A percentile compares a stretch with the other conserved stretches of the same genome.
Evolutionary conservation across 2,888 invertebrate species (phyloP).

Genomic region (Glyphotaelius pellucidus): DNA sequence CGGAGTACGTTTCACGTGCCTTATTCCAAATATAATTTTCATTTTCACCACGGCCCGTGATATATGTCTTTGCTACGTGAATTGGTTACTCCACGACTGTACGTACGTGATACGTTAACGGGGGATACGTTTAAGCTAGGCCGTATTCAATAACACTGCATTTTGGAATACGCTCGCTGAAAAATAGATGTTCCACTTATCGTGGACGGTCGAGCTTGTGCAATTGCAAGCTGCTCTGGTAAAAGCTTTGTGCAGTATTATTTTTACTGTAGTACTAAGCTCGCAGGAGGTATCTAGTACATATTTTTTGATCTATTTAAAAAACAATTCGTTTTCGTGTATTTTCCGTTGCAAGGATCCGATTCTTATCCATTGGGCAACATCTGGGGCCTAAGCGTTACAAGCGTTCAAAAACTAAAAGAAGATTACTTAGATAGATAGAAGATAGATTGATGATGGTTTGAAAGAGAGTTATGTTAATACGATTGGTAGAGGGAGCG

Average conservation of each 20-base stretch:
- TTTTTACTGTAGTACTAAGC: not conserved
- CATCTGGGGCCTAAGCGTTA: too few relatives aligned
- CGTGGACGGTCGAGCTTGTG: not conserved
- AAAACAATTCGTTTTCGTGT: too few relatives aligned
- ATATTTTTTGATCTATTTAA: not conserved
- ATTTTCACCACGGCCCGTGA: not conserved
- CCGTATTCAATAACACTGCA: not conserved
- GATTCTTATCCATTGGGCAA: too few relatives aligned
- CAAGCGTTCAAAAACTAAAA: too few relatives aligned
- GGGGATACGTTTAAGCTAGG: not conserved
- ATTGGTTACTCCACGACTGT: not conserved
- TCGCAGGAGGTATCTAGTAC: not conserved
- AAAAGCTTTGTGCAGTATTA: not conserved
- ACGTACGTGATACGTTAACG: not conserved
- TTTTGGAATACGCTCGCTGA: not conserved
- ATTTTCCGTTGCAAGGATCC: too few relatives aligned
- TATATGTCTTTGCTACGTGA: not conserved
- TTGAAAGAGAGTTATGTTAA: too few relatives aligned
- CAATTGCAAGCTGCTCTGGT: not conserved
- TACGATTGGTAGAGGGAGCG: too few relatives aligned
- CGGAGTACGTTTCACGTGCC: not conserved
- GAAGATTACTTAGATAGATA: too few relatives aligned
- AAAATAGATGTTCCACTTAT: constrained; percentile 2
- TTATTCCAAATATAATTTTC: not conserved
- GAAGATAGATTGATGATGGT: too few relatives aligned